These are phyloP conservation scores for Pristionchus exspectatus DNA, from an alignment of 2,888 invertebrate genomes.

Conservation along the genomic window DNA sequence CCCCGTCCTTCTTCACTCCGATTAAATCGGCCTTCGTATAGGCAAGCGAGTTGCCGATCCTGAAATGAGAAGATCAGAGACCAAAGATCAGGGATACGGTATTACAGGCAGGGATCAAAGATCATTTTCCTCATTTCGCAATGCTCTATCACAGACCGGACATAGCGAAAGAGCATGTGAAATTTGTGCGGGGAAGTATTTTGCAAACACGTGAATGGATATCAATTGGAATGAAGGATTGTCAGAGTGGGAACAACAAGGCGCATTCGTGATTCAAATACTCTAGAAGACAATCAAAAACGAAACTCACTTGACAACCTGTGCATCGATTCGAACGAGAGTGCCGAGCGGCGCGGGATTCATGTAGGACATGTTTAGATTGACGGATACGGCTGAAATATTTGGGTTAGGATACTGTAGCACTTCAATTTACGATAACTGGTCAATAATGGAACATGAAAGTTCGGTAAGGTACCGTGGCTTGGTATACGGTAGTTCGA, in stretches of 20 bases:
- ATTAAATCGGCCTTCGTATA: conserved; percentile 85
- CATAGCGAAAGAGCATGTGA: too few species aligned
- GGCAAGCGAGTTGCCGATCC: conserved; percentile 82
- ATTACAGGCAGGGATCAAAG: neutral
- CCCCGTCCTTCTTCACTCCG: conserved; percentile 86
- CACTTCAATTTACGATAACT: too few species aligned
- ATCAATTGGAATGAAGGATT: too few species aligned
- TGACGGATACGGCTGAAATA: conserved; percentile 27
- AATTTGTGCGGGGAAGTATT: too few species aligned
- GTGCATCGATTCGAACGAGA: neutral
- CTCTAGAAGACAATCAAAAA: neutral
- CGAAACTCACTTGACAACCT: conserved; percentile 7
- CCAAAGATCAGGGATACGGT: neutral
- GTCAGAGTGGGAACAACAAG: too few species aligned
- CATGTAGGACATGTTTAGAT: conserved; percentile 41
- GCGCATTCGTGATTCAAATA: too few species aligned
- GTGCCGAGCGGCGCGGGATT: conserved; percentile 6
- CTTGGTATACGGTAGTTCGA: neutral
- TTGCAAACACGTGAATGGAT: too few species aligned
- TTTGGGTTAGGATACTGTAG: neutral
- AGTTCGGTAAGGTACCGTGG: too few species aligned
- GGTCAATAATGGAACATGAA: too few species aligned
- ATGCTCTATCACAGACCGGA: too few species aligned
- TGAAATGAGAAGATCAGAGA: neutral
- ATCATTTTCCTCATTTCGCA: too few species aligned